phyloP scores from a whole-genome alignment of 2,888 invertebrate genomes.

The Drosophila meridiana region DNA sequence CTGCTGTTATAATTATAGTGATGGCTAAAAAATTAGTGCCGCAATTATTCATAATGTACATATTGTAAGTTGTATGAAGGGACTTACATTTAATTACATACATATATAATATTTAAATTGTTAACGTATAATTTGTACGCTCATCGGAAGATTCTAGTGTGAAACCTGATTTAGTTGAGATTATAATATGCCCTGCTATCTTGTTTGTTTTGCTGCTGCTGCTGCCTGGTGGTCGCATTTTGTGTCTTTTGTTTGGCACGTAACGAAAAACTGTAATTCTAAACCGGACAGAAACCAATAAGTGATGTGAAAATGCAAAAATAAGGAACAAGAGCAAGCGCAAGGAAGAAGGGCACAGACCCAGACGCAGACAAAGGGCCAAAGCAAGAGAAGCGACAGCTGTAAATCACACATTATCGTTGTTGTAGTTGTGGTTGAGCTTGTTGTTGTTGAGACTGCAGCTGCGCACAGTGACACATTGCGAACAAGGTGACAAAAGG shows the following conservation, averaged over 20 bases:
- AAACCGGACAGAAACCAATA: constrained; percentile 62
- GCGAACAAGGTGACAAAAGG: constrained; percentile 29
- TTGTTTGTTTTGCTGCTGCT: constrained; percentile 7
- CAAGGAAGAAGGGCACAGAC: not conserved
- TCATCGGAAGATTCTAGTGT: not conserved
- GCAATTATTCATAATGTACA: too few species aligned
- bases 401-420: constrained; percentile 24
- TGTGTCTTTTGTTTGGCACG: constrained; percentile 72
- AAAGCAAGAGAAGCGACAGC: constrained; percentile 27
- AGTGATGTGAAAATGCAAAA: constrained; percentile 56
- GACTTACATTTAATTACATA: too few species aligned
- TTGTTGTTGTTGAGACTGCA: constrained; percentile 38
- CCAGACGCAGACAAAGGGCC: constrained; percentile 20
- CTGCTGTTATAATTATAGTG: constrained; percentile 1
- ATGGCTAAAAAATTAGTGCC: not conserved
- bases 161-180: constrained; percentile 37
- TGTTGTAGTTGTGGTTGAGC: constrained; percentile 7
- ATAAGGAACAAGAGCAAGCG: constrained; percentile 22
- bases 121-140: not conserved
- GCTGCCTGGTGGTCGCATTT: constrained; percentile 43
- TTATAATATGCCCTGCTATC: constrained; percentile 28
- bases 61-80: too few species aligned
- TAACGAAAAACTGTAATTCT: constrained; percentile 72
- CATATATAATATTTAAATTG: not conserved
- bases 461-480: constrained; percentile 42